These are phyloP conservation scores for Nebria salina DNA, from an alignment of 2,888 invertebrate genomes.

Conservation along the genomic window DNA sequence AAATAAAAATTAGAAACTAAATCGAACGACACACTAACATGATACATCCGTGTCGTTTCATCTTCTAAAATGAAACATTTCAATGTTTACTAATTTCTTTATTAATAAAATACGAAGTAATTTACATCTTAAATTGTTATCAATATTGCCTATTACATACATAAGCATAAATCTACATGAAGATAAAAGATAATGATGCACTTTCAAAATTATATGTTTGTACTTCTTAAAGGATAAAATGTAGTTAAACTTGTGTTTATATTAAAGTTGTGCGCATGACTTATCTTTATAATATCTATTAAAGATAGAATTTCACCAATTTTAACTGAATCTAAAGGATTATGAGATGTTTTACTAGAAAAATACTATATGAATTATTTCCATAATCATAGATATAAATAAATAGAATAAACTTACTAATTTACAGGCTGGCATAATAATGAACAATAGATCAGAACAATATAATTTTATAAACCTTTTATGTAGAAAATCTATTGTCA, in stretches of 20 bases:
- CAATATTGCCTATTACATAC: background rate
- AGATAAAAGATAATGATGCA: background rate
- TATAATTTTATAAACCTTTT: background rate
- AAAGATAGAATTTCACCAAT: too few relatives aligned
- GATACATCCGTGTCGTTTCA: background rate
- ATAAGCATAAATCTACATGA: background rate
- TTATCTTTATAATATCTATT: background rate
- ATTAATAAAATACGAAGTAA: background rate
- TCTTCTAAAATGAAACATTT: background rate
- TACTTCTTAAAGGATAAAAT: background rate
- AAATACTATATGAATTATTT: too few relatives aligned
- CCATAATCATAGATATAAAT: too few relatives aligned
- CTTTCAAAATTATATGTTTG: background rate
- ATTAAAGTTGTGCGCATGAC: background rate
- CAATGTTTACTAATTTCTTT: background rate
- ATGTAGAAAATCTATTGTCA: background rate
- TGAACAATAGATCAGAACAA: background rate
- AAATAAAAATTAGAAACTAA: constrained; percentile 1
- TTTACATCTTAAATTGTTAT: background rate
- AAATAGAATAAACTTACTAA: background rate
- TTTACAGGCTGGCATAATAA: background rate
- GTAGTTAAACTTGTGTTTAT: background rate
- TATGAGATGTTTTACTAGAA: too few relatives aligned
- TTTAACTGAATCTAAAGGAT: too few relatives aligned
- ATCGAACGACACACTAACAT: constrained; percentile 1